Conservation (phyloP, 2,888 invertebrate species). For the Hemicrepidius hirtus region DNA sequence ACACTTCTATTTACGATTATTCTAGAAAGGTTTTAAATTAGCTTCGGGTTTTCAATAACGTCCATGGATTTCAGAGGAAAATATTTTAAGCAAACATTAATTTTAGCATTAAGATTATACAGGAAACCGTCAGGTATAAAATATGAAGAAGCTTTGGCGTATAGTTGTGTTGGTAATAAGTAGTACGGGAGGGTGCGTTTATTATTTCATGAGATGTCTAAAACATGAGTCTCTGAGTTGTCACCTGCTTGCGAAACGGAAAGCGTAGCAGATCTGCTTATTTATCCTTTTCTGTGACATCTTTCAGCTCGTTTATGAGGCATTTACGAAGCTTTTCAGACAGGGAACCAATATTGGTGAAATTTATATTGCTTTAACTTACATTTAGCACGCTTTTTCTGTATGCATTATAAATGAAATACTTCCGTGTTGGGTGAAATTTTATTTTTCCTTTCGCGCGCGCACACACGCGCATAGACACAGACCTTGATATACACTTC, state of each 20-base stretch:
- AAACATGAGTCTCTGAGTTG: slow-evolving; percentile 11
- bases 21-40: neutral
- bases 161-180: slow-evolving; percentile 11
- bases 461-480: neutral
- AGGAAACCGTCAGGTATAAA: slow-evolving; percentile 5
- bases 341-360: slow-evolving; percentile 1
- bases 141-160: slow-evolving; percentile 5
- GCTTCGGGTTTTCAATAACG: neutral
- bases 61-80: neutral
- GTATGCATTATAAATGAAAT: slow-evolving; percentile 15
- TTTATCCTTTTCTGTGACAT: slow-evolving; percentile 13
- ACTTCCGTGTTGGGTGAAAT: slow-evolving; percentile 1
- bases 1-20: neutral
- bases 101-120: neutral
- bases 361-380: slow-evolving; percentile 14
- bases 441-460: neutral
- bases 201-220: slow-evolving; percentile 20
- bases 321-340: slow-evolving; percentile 13
- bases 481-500: too few species aligned
- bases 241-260: slow-evolving; percentile 13
- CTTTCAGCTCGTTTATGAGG: slow-evolving; percentile 20
- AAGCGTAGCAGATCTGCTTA: slow-evolving; percentile 16
- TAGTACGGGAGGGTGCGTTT: neutral
- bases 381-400: slow-evolving; percentile 17
- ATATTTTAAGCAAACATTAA: slow-evolving; percentile 1